Evolutionary conservation across 2,797 vertebrate species (phyloP), one percentile per base, ranked within the genome.

Genomic region (Pseudomugil tenellus): DNA sequence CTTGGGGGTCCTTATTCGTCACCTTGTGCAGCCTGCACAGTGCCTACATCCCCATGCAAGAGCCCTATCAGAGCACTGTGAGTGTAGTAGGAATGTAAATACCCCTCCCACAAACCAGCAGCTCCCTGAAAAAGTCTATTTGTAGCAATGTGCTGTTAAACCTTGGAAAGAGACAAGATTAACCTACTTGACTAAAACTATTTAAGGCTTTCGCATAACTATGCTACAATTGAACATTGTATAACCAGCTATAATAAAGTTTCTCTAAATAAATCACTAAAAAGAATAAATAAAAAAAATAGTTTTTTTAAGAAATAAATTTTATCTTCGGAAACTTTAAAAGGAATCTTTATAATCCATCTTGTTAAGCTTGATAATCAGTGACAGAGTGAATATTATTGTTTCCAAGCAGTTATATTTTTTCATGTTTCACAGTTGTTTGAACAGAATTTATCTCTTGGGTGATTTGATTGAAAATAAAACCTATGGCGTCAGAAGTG

Each of bases 1-100:
- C 74, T 83, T 68, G n/a, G 79, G n/a, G 75, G 80, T 89, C 92
- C 93, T 92, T 92, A 93, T 94, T 90, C 52, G 91, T 92, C 90
- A 90, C 77, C 75, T 75, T 25, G 8, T 51, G 58, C 64, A 35
- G 51, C 43, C 53, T 71, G 60, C 34, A n/a, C 58, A 14, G n/a
- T 32, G 26, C 63, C 51, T 77, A 28, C 29, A 39, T 66, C 73
- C 70, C 37, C 51, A 32, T 26, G 35, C 63, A 60, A 68, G 54
- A 80, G 58, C 71, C 85, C 77, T 81, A 76, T 84, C 77, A 84
- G 85, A 81, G 76, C 74, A 62, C 52, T 41, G 58, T n/a, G 70
- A 77, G 72, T 41, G 64, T 75, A 74, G 16, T 59, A 80, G 72
- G 81, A 87, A 91, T 89, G 84, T 81, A 87, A 90, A 89, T 81